Evolutionary conservation across 2,113 vertebrate genomes (phyloP).

Genomic region (Alaudala cheleensis): DNA sequence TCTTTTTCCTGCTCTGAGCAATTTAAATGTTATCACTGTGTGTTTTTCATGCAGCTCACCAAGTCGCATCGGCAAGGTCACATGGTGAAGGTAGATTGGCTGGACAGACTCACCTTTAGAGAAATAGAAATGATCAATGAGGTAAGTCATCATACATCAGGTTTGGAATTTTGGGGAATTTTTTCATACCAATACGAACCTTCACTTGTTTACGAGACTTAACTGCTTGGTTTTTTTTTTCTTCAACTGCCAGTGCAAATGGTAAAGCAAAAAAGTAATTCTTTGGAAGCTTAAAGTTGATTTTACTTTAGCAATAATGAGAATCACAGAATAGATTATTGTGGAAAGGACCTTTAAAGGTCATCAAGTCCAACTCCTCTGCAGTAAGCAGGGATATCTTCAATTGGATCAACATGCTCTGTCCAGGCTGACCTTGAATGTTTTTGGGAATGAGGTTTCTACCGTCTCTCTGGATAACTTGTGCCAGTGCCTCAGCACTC

Average conservation of each 20-base stretch:
- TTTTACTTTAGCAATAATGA: not conserved
- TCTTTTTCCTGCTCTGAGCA: not conserved
- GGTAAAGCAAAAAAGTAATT: not conserved
- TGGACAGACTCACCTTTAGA: conserved; percentile 96
- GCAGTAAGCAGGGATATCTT: not conserved
- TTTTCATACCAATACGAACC: not conserved
- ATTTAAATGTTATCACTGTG: not conserved
- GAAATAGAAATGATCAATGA: conserved; percentile 99
- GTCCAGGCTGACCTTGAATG: not conserved
- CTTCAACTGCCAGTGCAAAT: not conserved
- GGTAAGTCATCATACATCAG: conserved; percentile 65
- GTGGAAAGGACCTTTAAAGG: not conserved
- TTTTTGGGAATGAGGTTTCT: not conserved
- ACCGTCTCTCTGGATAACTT: not conserved
- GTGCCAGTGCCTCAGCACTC: not conserved
- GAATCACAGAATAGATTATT: not conserved
- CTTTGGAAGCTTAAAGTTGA: not conserved
- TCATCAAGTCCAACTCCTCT: not conserved
- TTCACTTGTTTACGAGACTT: not conserved
- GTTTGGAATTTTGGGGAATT: not conserved
- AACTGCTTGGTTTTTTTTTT: not conserved
- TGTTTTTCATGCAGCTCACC: conserved; percentile 82
- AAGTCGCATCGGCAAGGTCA: conserved; percentile 98
- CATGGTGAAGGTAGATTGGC: conserved; percentile 99
- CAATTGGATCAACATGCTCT: not conserved